phyloP scores from a whole-genome alignment of 2,888 invertebrate genomes.

The Drosophila fulvimacula region DNA sequence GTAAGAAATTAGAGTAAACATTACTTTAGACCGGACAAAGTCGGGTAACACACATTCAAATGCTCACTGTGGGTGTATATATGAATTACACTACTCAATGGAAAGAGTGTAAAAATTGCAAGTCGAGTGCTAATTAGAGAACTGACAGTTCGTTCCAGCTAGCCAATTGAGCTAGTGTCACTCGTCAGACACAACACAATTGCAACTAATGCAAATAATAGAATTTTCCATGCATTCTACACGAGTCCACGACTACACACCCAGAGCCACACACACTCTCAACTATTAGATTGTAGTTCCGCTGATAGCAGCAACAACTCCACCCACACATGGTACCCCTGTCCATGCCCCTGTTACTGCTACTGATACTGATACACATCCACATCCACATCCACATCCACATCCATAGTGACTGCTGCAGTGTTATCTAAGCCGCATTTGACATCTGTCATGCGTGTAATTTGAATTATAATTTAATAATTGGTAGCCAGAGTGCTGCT shows the following conservation, averaged over 20 bases:
- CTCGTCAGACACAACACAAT: constrained; percentile 38
- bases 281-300: constrained; percentile 15
- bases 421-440: constrained; percentile 55
- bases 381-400: neutral
- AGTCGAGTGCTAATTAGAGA: constrained; percentile 63
- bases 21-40: neutral
- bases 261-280: neutral
- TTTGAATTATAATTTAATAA: constrained; percentile 72
- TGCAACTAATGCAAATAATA: constrained; percentile 60
- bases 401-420: constrained; percentile 1
- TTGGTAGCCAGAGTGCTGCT: constrained; percentile 11
- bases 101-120: constrained; percentile 36
- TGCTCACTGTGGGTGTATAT: neutral
- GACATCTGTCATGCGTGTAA: constrained; percentile 76
- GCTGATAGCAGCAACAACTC: constrained; percentile 32
- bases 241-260: neutral
- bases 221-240: constrained; percentile 42
- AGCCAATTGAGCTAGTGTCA: constrained; percentile 24
- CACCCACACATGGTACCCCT: constrained; percentile 23
- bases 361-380: neutral
- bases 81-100: constrained; percentile 16
- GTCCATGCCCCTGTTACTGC: neutral
- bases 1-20: neutral
- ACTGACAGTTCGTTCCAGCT: constrained; percentile 43
- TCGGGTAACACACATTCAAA: neutral